These are phyloP conservation scores for Psilopsiagon aurifrons DNA, from an alignment of 2,113 vertebrate genomes.

Conservation along the genomic window DNA sequence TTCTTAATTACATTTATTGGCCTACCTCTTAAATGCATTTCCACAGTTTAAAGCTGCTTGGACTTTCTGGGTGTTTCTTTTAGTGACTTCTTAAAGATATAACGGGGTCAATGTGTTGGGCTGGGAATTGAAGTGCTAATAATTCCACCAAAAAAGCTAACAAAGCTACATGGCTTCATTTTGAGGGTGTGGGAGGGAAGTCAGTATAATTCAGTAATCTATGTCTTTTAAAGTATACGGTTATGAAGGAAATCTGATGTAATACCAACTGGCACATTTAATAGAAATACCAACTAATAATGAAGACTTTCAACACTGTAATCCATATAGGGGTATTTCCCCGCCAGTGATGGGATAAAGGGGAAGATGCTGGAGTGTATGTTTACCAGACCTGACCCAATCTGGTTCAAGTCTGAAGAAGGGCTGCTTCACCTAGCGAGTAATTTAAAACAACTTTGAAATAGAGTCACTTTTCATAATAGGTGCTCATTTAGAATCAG, in stretches of 20 bases:
- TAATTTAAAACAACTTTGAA: background rate
- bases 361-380: background rate
- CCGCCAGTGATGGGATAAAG: background rate
- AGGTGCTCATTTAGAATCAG: background rate
- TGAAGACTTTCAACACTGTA: background rate
- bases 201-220: background rate
- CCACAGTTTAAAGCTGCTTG: background rate
- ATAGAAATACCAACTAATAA: background rate
- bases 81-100: background rate
- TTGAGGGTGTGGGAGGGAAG: too few species aligned
- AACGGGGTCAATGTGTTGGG: background rate
- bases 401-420: background rate
- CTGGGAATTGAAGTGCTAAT: background rate
- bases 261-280: background rate
- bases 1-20: background rate
- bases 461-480: background rate
- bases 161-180: background rate
- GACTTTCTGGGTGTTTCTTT: background rate
- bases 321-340: background rate
- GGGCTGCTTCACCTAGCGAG: background rate
- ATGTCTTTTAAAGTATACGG: background rate
- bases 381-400: background rate
- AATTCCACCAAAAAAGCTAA: background rate
- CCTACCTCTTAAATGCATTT: background rate
- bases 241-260: background rate